phyloP scores from a whole-genome alignment of 2,888 invertebrate genomes.

The Agriopis aurantiaria region DNA sequence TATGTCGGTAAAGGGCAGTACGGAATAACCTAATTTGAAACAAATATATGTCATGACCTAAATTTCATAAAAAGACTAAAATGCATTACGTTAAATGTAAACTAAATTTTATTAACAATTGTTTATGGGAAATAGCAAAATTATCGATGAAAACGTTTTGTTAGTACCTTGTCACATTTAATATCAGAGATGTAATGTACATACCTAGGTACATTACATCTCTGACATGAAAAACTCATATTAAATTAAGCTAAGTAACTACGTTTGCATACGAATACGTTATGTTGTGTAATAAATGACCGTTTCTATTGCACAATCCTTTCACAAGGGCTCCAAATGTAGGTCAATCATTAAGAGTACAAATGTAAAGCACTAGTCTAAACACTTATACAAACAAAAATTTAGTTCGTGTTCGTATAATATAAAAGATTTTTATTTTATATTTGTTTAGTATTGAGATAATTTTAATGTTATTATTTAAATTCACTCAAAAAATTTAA shows the following conservation, averaged over 20 bases:
- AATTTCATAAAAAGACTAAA: conserved; percentile 50
- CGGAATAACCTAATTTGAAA: conserved; percentile 79
- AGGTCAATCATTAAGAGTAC: conserved; percentile 83
- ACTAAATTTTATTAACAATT: background rate
- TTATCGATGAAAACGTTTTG: conserved; percentile 25
- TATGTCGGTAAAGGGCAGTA: conserved; percentile 85
- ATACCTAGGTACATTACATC: conserved; percentile 19
- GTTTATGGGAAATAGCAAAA: background rate
- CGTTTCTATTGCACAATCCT: conserved; percentile 87
- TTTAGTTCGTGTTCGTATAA: background rate
- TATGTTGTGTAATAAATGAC: conserved; percentile 85
- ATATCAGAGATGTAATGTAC: conserved; percentile 46
- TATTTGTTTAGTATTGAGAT: background rate
- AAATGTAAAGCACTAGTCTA: conserved; percentile 62
- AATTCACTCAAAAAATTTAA: conserved; percentile 15
- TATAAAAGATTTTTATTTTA: background rate
- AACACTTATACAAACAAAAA: background rate
- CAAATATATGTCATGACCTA: conserved; percentile 79
- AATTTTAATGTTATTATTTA: conserved; percentile 39
- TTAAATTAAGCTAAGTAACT: conserved; percentile 78
- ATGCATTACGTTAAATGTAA: background rate
- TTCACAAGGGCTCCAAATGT: conserved; percentile 86
- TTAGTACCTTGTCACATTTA: conserved; percentile 45
- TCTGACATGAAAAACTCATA: conserved; percentile 61
- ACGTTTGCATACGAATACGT: conserved; percentile 81